phyloP scores from a whole-genome alignment of 2,888 invertebrate genomes.

The Mesoligia furuncula region DNA sequence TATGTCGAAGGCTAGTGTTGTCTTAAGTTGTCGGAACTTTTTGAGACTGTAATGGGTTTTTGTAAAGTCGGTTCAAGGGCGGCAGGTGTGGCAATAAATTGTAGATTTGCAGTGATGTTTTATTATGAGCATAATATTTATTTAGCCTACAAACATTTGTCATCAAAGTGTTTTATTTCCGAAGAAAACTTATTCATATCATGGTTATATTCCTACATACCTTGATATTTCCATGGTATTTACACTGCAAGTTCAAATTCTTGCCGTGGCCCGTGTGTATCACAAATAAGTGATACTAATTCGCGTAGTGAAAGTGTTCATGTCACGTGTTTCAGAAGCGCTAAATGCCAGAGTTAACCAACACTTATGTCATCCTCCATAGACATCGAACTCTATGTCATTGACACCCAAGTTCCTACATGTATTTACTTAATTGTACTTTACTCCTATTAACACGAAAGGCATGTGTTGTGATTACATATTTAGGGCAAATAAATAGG shows the following conservation, averaged over 20 bases:
- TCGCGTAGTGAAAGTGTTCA: conserved; percentile 51
- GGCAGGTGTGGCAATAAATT: conserved; percentile 16
- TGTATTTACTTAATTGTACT: not conserved
- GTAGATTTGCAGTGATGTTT: conserved; percentile 10
- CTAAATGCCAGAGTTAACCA: conserved; percentile 40
- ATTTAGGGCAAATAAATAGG: too few species aligned
- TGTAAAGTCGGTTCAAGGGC: conserved; percentile 33
- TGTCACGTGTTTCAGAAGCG: conserved; percentile 45
- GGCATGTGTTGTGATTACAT: not conserved
- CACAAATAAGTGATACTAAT: conserved; percentile 23
- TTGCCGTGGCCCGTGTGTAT: conserved; percentile 1
- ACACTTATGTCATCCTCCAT: conserved; percentile 22
- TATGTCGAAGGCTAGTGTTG: conserved; percentile 31
- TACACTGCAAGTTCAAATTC: conserved; percentile 13
- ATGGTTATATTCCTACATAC: not conserved
- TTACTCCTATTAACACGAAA: not conserved
- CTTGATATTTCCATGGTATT: not conserved
- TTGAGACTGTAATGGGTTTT: conserved; percentile 25
- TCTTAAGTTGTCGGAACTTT: conserved; percentile 34
- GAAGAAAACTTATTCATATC: not conserved
- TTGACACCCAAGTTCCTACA: not conserved
- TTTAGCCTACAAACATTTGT: not conserved
- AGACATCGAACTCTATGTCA: conserved; percentile 12
- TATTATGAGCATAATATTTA: conserved; percentile 1
- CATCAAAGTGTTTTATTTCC: not conserved